phyloP scores from a whole-genome alignment of 2,113 vertebrate genomes.

The Bagarius yarrelli region DNA sequence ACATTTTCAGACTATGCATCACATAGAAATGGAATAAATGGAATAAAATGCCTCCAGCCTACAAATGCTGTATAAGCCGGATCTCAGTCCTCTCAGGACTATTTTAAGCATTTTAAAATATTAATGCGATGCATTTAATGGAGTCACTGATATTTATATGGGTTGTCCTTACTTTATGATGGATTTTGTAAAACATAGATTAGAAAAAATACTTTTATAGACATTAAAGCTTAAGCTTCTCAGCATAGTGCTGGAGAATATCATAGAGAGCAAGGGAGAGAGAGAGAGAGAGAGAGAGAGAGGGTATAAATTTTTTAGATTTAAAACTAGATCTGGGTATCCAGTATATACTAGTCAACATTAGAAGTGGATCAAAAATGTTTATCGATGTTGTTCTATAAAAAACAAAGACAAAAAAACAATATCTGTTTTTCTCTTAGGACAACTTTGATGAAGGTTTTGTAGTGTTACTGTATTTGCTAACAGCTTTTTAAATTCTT shows the following conservation, averaged over 20 bases:
- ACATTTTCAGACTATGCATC: slow-evolving; percentile 1
- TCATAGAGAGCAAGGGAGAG: neutral
- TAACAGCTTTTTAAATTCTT: too few relatives aligned
- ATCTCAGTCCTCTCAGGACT: slow-evolving; percentile 6
- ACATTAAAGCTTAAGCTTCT: slow-evolving; percentile 23
- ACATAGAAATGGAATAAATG: slow-evolving; percentile 10
- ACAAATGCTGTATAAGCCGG: neutral
- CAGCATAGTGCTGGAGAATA: neutral
- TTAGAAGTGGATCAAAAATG: too few relatives aligned
- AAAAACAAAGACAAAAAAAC: too few relatives aligned
- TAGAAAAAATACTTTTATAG: neutral
- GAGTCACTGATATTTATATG: slow-evolving; percentile 15
- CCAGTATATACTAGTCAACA: neutral
- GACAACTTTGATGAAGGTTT: too few relatives aligned
- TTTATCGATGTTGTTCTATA: too few relatives aligned
- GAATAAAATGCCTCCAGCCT: slow-evolving; percentile 24
- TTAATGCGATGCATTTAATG: neutral
- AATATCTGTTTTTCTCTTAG: too few relatives aligned
- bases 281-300: neutral
- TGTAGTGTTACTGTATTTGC: too few relatives aligned
- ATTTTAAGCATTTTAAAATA: neutral
- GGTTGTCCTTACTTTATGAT: neutral
- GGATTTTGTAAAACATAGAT: slow-evolving; percentile 25
- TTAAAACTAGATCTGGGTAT: neutral
- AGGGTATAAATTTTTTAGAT: neutral